Conservation (phyloP, 2,888 invertebrate genomes). For the Lepeophtheirus nordmannii region DNA sequence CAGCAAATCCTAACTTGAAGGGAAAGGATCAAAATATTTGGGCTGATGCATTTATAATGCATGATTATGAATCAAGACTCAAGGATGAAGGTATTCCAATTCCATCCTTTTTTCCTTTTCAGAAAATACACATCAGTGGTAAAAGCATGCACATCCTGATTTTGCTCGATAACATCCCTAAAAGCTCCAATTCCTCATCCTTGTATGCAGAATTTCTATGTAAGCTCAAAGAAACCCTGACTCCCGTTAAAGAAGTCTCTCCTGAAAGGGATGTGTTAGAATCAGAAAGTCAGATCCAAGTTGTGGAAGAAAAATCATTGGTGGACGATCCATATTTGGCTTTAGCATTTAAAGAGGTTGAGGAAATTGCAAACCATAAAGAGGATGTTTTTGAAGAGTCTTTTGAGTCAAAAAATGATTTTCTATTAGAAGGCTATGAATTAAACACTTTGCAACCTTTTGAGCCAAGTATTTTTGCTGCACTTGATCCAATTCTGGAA, state of each 20-base stretch:
- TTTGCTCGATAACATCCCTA: neutral
- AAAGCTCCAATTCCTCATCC: neutral
- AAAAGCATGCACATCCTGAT: neutral
- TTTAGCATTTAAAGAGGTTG: slow-evolving; percentile 5
- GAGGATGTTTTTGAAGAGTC: neutral
- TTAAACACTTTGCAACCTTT: slow-evolving; percentile 16
- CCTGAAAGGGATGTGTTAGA: neutral
- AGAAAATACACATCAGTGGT: neutral
- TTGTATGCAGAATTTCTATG: neutral
- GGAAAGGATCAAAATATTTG: slow-evolving; percentile 1
- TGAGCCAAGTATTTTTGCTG: neutral
- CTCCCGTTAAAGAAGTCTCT: neutral
- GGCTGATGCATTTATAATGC: neutral
- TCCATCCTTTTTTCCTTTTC: neutral
- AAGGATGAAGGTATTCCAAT: neutral
- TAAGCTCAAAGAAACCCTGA: neutral
- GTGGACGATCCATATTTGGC: slow-evolving; percentile 11
- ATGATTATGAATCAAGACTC: neutral
- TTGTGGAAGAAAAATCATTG: neutral
- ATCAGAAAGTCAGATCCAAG: neutral
- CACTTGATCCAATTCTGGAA: slow-evolving; percentile 1
- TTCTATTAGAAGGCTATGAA: neutral
- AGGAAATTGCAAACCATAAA: neutral
- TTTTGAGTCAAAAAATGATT: neutral
- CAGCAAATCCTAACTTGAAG: neutral